phyloP scores from a whole-genome alignment of 2,888 invertebrate genomes.

The Tenthredo mesomela region DNA sequence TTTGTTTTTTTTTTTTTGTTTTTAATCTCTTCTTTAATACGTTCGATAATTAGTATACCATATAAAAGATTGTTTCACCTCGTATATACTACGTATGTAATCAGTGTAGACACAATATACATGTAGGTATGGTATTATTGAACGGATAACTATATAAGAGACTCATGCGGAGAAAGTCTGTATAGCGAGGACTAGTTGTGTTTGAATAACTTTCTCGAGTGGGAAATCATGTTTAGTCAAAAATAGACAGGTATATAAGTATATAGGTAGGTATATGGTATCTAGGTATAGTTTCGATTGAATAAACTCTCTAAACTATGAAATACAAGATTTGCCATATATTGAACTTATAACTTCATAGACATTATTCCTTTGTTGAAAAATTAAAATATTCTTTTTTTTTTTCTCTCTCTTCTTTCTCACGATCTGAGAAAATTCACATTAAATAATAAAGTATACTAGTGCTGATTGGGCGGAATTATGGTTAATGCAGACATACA shows the following conservation, averaged over 20 bases:
- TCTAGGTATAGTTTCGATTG: neutral
- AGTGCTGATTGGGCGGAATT: no score
- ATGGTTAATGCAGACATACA: no score
- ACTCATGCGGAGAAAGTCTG: neutral
- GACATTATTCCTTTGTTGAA: neutral
- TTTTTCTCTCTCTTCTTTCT: neutral
- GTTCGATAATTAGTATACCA: no score
- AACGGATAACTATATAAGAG: neutral
- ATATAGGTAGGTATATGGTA: no score
- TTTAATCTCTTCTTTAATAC: neutral
- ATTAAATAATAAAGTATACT: neutral
- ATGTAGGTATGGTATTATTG: neutral
- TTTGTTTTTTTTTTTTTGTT: neutral
- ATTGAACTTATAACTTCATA: neutral
- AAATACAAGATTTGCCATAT: neutral
- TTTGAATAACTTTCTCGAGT: slow-evolving; percentile 37
- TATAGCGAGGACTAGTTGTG: neutral
- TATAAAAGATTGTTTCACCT: no score
- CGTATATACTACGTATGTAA: no score
- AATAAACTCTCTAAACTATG: slow-evolving; percentile 14
- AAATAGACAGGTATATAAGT: neutral
- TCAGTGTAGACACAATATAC: no score
- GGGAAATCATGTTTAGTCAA: neutral
- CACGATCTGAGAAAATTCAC: neutral
- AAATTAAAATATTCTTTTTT: neutral